Evolutionary conservation across 2,113 vertebrate species (phyloP), one percentile per base, ranked within the genome.

Genomic region (Erinaceus europaeus): DNA sequence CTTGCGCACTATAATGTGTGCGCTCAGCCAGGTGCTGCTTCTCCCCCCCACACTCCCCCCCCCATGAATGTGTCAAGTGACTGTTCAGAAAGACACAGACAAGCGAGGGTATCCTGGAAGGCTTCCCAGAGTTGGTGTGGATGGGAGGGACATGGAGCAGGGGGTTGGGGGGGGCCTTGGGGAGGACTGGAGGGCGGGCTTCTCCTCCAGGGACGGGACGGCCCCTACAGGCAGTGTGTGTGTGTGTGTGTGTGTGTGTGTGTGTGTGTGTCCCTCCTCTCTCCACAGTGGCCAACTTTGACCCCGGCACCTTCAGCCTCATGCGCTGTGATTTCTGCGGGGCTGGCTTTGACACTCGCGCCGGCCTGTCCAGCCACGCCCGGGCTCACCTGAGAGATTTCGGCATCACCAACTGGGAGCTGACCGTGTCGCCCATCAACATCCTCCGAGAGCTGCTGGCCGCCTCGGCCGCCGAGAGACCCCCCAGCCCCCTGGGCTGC

Each of bases 281-380:
- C 65, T 71, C 69, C 65, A 4, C 97, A 98, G 99, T 99, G 74
- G 99, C 99, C 59, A 99, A 99, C 98, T 99, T 99, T 32, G 98
- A 99, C 96, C 98, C 98, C 0, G 97, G 98, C 84, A 99, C 99
- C 3, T 99, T 99, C 98, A 99, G 98, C 82, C 97, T 99, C 95
- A 99, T 99, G 99, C 98, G 98, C 81, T 99, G 99, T 57, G 98
- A 99, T 95, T 99, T 99, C 98, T 99, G 99, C n/a, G 98, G 98
- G 40, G 98, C 98, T 1, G 98, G 98, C 50, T 99, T 99, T 9
- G 99, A 99, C 97, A 99, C 98, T 0, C 97, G 98, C 11, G 99
- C 99, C 0, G 99, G 99, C 14, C 98, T 99, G 59, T 99, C 99
- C 92, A 99, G 99, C 96, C 99, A 99, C 0, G 99, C 99, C 74